phyloP scores from a whole-genome alignment of 2,888 invertebrate genomes.

The Pollenia angustigena region DNA sequence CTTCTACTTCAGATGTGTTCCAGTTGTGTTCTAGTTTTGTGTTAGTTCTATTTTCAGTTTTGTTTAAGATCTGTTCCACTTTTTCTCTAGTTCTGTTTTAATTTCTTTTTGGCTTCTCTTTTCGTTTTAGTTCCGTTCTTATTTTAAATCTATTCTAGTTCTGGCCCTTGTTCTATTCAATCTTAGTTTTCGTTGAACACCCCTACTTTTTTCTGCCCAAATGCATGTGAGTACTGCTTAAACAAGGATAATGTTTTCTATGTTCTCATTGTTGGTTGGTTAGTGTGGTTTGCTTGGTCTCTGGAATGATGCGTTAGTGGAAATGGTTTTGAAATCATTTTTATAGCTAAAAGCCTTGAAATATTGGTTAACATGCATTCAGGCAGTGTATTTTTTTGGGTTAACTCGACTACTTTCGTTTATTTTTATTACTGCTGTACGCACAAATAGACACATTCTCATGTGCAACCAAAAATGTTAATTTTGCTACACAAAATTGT shows the following conservation, averaged over 20 bases:
- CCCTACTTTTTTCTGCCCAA: not conserved
- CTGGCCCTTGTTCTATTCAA: no score
- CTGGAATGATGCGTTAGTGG: not conserved
- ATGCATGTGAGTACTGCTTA: not conserved
- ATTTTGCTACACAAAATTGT: not conserved
- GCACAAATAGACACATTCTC: not conserved
- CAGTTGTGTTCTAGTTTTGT: no score
- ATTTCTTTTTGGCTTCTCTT: no score
- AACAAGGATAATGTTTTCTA: not conserved
- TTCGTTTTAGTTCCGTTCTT: no score
- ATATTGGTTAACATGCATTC: slow-evolving; percentile 1
- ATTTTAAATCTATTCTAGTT: no score
- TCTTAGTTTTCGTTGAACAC: no score
- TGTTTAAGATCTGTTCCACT: no score
- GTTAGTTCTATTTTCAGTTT: no score
- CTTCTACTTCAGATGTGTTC: no score
- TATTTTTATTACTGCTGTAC: not conserved
- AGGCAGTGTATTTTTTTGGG: not conserved
- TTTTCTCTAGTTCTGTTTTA: no score
- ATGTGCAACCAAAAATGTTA: not conserved
- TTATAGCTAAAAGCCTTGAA: not conserved
- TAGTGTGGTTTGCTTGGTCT: not conserved
- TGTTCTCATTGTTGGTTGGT: not conserved
- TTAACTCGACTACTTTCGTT: not conserved
- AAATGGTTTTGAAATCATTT: not conserved